A percentile compares a stretch with the other conserved stretches of the same genome.
Conservation (phyloP, 2,888 invertebrate species). For the Hirtodrosophila alboralis region DNA sequence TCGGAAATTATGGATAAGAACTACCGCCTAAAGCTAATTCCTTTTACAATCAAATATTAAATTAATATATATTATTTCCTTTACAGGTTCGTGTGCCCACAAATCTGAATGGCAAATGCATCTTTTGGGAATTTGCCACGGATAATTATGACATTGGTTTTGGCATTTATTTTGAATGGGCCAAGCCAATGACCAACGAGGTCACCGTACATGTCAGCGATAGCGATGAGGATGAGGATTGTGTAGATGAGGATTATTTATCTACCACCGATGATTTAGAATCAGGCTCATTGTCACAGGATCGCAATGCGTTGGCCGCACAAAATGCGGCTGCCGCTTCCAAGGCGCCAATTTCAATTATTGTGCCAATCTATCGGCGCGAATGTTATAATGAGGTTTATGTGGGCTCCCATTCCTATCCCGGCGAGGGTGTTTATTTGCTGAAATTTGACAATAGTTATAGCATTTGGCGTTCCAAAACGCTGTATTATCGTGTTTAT, state of each 20-base stretch:
- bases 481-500: constrained; percentile 98
- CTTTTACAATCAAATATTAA: too few relatives aligned
- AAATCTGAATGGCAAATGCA: constrained; percentile 94
- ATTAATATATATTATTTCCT: too few relatives aligned
- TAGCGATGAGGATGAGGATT: constrained; percentile 91
- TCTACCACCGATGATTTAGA: constrained; percentile 87
- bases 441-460: constrained; percentile 99
- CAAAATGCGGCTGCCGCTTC: constrained; percentile 41
- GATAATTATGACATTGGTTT: constrained; percentile 99
- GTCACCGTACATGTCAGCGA: constrained; percentile 97
- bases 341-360: constrained; percentile 87
- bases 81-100: constrained; percentile 94
- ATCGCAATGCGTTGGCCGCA: constrained; percentile 64
- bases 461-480: constrained; percentile 99
- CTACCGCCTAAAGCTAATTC: too few relatives aligned
- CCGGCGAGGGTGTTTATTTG: constrained; percentile 98
- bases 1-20: too few relatives aligned
- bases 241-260: constrained; percentile 84
- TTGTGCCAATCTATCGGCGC: constrained; percentile 97
- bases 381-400: constrained; percentile 99
- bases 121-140: constrained; percentile 99
- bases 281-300: constrained; percentile 84
- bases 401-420: constrained; percentile 98
- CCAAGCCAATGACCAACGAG: constrained; percentile 92
- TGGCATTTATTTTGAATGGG: constrained; percentile 99